A percentile compares a stretch with the other conserved stretches of the same genome.
These are phyloP conservation scores for Megamerina dolium DNA, from an alignment of 2,888 invertebrate genomes.

Conservation along the genomic window DNA sequence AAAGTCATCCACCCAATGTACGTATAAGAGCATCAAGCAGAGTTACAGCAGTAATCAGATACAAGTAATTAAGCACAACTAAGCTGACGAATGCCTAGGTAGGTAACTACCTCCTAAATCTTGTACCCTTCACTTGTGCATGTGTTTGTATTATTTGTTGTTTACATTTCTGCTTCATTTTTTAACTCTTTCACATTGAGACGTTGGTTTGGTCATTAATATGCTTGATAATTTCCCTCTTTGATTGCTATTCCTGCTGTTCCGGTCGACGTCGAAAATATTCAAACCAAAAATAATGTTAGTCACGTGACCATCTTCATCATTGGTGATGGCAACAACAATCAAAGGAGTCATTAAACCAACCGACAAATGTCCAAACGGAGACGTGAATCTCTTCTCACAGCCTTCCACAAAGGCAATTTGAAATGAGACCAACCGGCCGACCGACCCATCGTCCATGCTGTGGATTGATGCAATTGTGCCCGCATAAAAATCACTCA, in stretches of 20 bases:
- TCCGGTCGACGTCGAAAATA: too few species aligned
- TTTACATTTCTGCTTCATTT: too few species aligned
- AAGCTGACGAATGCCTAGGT: slow-evolving; percentile 12
- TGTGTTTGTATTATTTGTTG: slow-evolving; percentile 24
- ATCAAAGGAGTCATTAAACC: too few species aligned
- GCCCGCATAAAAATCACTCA: slow-evolving; percentile 38
- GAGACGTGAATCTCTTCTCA: too few species aligned
- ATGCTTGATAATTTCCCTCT: slow-evolving; percentile 43
- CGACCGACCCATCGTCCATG: too few species aligned
- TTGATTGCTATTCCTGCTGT: too few species aligned
- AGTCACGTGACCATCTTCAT: background rate
- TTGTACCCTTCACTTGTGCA: slow-evolving; percentile 3
- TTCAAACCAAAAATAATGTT: too few species aligned
- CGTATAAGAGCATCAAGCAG: slow-evolving; percentile 6
- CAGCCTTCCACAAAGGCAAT: too few species aligned
- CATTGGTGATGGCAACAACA: background rate
- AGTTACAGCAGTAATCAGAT: slow-evolving; percentile 28
- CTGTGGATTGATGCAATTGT: too few species aligned
- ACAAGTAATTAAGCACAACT: slow-evolving; percentile 41
- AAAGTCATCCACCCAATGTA: background rate
- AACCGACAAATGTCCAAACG: too few species aligned
- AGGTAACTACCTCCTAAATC: slow-evolving; percentile 24
- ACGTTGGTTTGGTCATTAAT: slow-evolving; percentile 44
- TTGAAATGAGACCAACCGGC: too few species aligned
- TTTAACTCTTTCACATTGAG: slow-evolving; percentile 39